Conservation (phyloP, 1,140 invertebrate genomes). For the Brachionus angularis region DNA sequence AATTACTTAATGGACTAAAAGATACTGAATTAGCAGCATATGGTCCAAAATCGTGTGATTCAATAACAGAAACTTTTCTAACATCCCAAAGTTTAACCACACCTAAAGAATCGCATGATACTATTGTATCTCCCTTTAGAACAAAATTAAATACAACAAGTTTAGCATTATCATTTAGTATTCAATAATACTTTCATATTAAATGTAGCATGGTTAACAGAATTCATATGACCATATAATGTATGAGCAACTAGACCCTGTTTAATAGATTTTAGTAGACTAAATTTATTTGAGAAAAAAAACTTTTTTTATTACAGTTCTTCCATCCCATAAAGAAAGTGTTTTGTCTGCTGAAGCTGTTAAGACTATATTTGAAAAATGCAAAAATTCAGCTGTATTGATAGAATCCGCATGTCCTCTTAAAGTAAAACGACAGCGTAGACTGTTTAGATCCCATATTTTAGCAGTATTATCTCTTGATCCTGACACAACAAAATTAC, state of each 20-base stretch:
- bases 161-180: not conserved
- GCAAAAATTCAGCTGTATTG: slow-evolving; percentile 57
- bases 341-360: slow-evolving; percentile 58
- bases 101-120: slow-evolving; percentile 58
- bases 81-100: slow-evolving; percentile 58
- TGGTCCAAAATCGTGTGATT: slow-evolving; percentile 51
- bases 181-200: slow-evolving; percentile 52
- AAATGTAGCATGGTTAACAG: slow-evolving; percentile 55
- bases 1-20: slow-evolving; percentile 54
- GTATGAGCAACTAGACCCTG: slow-evolving; percentile 57
- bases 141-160: slow-evolving; percentile 24
- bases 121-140: slow-evolving; percentile 55
- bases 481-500: slow-evolving; percentile 57
- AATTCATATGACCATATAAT: slow-evolving; percentile 58
- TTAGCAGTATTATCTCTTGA: slow-evolving; percentile 58
- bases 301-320: slow-evolving; percentile 49
- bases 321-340: slow-evolving; percentile 57
- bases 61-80: slow-evolving; percentile 51
- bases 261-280: slow-evolving; percentile 19
- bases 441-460: slow-evolving; percentile 58
- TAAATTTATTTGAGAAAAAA: not conserved
- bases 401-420: slow-evolving; percentile 58
- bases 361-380: slow-evolving; percentile 55
- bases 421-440: slow-evolving; percentile 55
- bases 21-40: slow-evolving; percentile 55